phyloP scores from a whole-genome alignment of 2,113 vertebrate species.

The Phylloscopus trochiloides region DNA sequence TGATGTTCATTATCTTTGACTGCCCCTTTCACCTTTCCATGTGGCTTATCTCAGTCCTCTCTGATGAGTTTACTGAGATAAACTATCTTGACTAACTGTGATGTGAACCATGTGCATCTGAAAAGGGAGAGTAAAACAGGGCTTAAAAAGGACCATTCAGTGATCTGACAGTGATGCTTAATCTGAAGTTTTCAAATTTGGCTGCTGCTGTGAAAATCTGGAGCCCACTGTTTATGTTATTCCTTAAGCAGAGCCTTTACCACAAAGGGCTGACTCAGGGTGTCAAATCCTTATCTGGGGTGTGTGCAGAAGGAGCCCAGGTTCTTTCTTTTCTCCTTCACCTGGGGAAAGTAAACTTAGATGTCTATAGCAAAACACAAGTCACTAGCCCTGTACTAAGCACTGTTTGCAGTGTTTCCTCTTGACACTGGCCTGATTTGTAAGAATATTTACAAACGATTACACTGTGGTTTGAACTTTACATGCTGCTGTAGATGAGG shows the following conservation, averaged over 20 bases:
- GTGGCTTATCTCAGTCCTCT: neutral
- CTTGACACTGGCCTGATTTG: neutral
- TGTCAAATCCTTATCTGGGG: neutral
- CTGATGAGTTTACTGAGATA: neutral
- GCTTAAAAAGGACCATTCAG: neutral
- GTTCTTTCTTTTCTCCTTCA: neutral
- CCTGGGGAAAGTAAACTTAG: neutral
- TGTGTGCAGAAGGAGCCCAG: neutral
- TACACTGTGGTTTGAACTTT: neutral
- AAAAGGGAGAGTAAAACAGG: neutral
- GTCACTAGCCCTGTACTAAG: neutral
- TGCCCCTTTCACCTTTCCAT: neutral
- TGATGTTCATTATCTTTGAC: neutral
- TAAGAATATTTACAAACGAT: neutral
- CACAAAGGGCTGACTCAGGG: neutral
- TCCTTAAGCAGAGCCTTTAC: neutral
- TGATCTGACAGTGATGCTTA: neutral
- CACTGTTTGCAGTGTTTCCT: neutral
- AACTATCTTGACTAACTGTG: neutral
- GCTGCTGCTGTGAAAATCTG: neutral
- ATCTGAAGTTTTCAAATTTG: neutral
- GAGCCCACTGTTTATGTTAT: fast-evolving
- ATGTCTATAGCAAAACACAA: neutral
- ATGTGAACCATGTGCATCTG: neutral
- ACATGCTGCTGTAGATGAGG: neutral